A percentile compares a stretch with the other conserved stretches of the same genome.
Evolutionary conservation across 2,888 invertebrate genomes (phyloP).

Genomic region (Pollenia labialis): DNA sequence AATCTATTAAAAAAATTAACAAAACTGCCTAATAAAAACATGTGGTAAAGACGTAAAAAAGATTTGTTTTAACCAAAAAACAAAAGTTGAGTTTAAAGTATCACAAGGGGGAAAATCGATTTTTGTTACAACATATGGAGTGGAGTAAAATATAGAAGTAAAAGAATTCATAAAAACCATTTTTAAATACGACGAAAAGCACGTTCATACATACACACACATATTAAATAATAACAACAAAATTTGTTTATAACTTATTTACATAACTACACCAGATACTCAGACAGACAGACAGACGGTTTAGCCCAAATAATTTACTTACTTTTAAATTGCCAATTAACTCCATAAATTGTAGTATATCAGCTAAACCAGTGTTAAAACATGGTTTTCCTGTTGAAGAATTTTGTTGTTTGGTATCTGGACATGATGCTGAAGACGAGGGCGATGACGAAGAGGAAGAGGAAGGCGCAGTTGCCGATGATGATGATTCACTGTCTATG

Average conservation of each 20-base stretch:
- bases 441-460: conserved; percentile 55
- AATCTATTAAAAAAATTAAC: not conserved
- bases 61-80: too few species aligned
- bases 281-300: not conserved
- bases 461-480: conserved; percentile 46
- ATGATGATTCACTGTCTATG: conserved; percentile 64
- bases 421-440: conserved; percentile 65
- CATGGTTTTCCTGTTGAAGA: conserved; percentile 79
- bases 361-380: conserved; percentile 81
- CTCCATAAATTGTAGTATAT: conserved; percentile 87
- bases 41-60: not conserved
- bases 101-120: conserved; percentile 40
- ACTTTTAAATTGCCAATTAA: conserved; percentile 90
- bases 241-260: too few species aligned
- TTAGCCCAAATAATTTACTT: conserved; percentile 72
- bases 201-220: not conserved
- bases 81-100: not conserved
- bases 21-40: not conserved
- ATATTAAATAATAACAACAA: not conserved
- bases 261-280: not conserved
- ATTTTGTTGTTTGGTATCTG: conserved; percentile 66
- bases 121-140: conserved; percentile 32
- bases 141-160: not conserved
- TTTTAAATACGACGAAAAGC: not conserved
- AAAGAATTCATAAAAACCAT: not conserved